Evolutionary conservation across 2,888 invertebrate species (phyloP).

Genomic region (Acronicta leporina): DNA sequence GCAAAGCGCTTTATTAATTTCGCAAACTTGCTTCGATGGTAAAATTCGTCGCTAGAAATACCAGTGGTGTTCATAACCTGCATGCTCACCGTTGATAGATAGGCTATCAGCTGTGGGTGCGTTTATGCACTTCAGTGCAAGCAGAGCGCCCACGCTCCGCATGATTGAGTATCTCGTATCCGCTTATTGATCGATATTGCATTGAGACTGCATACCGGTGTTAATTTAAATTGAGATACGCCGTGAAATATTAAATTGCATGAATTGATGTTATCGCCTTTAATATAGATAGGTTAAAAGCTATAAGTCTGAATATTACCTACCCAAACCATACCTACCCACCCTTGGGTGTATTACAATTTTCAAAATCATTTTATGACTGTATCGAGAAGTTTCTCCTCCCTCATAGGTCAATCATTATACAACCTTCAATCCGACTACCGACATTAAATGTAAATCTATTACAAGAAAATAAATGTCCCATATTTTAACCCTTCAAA

Average conservation of each 20-base stretch:
- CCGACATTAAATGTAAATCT: no score
- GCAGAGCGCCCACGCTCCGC: conserved; percentile 18
- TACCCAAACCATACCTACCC: no score
- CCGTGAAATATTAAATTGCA: neutral
- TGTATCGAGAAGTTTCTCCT: no score
- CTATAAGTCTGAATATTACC: no score
- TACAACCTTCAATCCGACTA: no score
- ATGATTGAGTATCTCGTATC: conserved; percentile 41
- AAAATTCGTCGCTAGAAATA: conserved; percentile 18
- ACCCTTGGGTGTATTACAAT: no score
- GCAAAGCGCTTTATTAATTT: conserved; percentile 29
- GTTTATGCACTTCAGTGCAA: conserved; percentile 33
- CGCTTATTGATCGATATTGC: conserved; percentile 33
- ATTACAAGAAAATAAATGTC: no score
- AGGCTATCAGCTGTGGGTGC: conserved; percentile 13
- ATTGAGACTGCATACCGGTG: conserved; percentile 17
- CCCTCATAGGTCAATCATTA: no score
- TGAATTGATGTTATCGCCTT: neutral
- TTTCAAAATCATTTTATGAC: no score
- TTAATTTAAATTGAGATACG: conserved; percentile 29
- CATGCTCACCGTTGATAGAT: conserved; percentile 26
- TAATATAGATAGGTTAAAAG: neutral
- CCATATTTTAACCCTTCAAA: neutral
- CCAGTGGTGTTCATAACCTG: conserved; percentile 18
- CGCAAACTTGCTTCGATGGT: conserved; percentile 17